A percentile compares a stretch with the other conserved stretches of the same genome.
Conservation (phyloP, 1,140 invertebrate species). For the Pollicipes pollicipes region DNA sequence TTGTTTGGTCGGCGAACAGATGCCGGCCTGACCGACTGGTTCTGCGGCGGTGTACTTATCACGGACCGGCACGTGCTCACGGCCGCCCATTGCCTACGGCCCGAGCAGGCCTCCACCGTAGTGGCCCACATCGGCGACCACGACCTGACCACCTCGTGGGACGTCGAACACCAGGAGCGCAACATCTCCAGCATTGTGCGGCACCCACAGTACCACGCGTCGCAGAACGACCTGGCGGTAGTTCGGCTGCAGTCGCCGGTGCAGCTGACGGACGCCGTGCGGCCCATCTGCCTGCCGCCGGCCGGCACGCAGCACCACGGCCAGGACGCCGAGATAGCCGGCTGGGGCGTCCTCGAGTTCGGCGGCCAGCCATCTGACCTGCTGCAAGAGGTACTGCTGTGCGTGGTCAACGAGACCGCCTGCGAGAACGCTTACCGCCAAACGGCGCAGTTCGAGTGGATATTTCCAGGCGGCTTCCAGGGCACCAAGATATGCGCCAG, state of each 20-base stretch:
- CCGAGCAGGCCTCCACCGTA: slow-evolving; percentile 59
- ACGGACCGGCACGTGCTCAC: slow-evolving; percentile 76
- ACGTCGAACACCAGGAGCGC: slow-evolving; percentile 8
- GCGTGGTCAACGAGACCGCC: slow-evolving; percentile 31
- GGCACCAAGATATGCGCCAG: slow-evolving; percentile 12
- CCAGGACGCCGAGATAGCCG: slow-evolving; percentile 24
- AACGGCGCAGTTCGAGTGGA: neutral
- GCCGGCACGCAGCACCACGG: slow-evolving; percentile 31
- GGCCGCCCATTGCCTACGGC: slow-evolving; percentile 55
- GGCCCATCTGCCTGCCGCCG: slow-evolving; percentile 47
- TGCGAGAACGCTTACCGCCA: slow-evolving; percentile 25
- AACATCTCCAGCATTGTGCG: slow-evolving; percentile 19
- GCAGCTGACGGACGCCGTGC: slow-evolving; percentile 33
- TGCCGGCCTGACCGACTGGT: slow-evolving; percentile 21
- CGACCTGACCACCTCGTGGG: neutral
- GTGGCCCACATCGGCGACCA: slow-evolving; percentile 66
- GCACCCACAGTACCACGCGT: slow-evolving; percentile 27
- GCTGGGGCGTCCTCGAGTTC: slow-evolving; percentile 41
- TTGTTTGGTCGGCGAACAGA: neutral
- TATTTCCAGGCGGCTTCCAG: neutral
- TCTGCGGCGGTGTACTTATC: slow-evolving; percentile 69
- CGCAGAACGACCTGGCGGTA: slow-evolving; percentile 39
- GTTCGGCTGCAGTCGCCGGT: slow-evolving; percentile 30
- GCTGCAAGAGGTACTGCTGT: slow-evolving; percentile 37
- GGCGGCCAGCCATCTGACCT: slow-evolving; percentile 33